Base-by-base conservation (phyloP, 1,140 invertebrate genomes). In the Drosophila gunungcola region DNA sequence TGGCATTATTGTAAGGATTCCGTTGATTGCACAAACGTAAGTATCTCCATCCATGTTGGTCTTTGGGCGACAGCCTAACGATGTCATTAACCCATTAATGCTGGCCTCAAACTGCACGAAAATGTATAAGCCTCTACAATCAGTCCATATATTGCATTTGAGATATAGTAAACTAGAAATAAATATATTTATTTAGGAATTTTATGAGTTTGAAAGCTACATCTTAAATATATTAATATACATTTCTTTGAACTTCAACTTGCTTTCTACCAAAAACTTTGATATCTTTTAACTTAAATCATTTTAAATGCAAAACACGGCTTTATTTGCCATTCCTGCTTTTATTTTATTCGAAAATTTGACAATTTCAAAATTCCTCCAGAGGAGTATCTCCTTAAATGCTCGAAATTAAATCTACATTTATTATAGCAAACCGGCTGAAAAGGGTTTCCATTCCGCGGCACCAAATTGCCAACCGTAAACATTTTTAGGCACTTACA, bases 1-100 rank as follows among this genome's bases (percentile, higher is more conserved):
- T 83, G 83, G 83, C 84, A 83, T 83, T 76, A 88, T 76, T 88
- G 83, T 78, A 88, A 73, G 80, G 80, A 80, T 73, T 89, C 75
- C 67, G 72, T 55, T 79, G 84, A 88, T 80, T 88, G 83, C 83
- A 83, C 63, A 69, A 80, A 83, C 53, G 83, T 89, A 80, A 88
- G 83, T 88, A 88, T 72, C 41, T 48, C 32, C 58, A 21, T 43
- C 57, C 43, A 7, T 45, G 32, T 62, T 16, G 38, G 29, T 36
- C 61, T 56, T 32, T 43, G 29, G 39, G 45, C 7, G 45, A n/a
- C 11, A 13, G 63, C 63, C 63, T 74, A 75, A 74, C 70, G 58
- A 74, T 75, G 60, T 65, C 70, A 73, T 74, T 73, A 74, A 74
- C 72, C 72, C 69, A 74, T 74, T 73, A 74, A 63, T 73, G 43